Percentiles rank a stretch among this genome's conserved stretches.
phyloP scores from a whole-genome alignment of 2,113 vertebrate genomes.

The Notiomystis cincta region DNA sequence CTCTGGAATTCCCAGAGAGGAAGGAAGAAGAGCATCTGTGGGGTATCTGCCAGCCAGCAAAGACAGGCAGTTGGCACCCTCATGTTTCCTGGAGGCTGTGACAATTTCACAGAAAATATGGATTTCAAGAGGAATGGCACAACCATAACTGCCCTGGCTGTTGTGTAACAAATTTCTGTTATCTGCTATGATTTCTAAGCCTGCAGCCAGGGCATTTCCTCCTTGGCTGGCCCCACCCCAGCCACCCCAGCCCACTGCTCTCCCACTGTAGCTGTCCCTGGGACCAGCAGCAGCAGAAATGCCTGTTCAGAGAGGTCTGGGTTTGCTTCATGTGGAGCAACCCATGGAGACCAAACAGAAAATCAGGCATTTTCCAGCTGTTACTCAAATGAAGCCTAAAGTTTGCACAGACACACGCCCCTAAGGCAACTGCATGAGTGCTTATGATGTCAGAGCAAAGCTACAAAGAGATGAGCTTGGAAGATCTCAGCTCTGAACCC shows the following conservation, averaged over 20 bases:
- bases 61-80: background rate
- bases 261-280: background rate
- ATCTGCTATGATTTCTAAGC: fast-evolving
- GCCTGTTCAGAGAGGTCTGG: background rate
- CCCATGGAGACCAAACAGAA: background rate
- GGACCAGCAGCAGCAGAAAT: background rate
- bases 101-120: background rate
- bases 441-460: background rate
- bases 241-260: fast-evolving
- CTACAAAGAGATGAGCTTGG: background rate
- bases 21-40: background rate
- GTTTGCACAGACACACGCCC: background rate
- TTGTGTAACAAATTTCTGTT: background rate
- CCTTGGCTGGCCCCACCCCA: fast-evolving
- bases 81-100: background rate
- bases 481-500: background rate
- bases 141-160: background rate
- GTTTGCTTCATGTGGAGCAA: background rate
- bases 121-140: background rate
- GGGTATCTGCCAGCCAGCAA: background rate
- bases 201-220: background rate
- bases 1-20: background rate
- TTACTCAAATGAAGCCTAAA: background rate
- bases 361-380: background rate
- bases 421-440: background rate